Conservation (phyloP, 2,888 invertebrate species). For the Thera obeliscata region DNA sequence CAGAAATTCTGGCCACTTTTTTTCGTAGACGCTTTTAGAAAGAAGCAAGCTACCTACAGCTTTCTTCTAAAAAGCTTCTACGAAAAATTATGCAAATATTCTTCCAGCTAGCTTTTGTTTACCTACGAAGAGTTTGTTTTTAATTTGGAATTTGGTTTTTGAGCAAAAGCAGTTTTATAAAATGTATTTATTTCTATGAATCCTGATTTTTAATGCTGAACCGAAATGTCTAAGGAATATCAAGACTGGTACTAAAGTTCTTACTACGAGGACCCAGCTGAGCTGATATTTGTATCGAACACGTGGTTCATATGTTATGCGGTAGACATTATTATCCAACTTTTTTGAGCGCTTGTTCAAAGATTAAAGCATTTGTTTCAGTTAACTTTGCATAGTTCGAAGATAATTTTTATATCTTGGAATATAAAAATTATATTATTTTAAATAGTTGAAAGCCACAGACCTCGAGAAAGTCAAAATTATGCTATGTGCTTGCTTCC, state of each 20-base stretch:
- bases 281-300: slow-evolving; percentile 22
- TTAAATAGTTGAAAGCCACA: background rate
- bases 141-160: too few species aligned
- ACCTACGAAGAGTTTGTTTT: too few species aligned
- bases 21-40: background rate
- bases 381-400: background rate
- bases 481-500: too few species aligned
- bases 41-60: background rate
- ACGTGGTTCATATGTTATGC: slow-evolving; percentile 24
- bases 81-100: too few species aligned
- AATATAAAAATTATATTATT: too few species aligned
- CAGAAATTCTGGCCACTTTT: background rate
- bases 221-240: background rate
- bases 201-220: too few species aligned
- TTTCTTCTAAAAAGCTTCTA: too few species aligned
- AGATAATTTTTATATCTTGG: background rate
- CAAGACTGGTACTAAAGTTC: background rate
- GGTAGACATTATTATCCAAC: background rate
- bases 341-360: slow-evolving; percentile 1
- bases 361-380: background rate
- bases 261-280: background rate
- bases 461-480: background rate
- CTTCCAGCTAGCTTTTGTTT: too few species aligned
- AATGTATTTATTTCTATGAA: too few species aligned
- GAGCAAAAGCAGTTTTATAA: too few species aligned